Conservation (phyloP, 30 jellyfish, hydroid and myxozoan genomes). For the Phacellophora camtschatica region DNA sequence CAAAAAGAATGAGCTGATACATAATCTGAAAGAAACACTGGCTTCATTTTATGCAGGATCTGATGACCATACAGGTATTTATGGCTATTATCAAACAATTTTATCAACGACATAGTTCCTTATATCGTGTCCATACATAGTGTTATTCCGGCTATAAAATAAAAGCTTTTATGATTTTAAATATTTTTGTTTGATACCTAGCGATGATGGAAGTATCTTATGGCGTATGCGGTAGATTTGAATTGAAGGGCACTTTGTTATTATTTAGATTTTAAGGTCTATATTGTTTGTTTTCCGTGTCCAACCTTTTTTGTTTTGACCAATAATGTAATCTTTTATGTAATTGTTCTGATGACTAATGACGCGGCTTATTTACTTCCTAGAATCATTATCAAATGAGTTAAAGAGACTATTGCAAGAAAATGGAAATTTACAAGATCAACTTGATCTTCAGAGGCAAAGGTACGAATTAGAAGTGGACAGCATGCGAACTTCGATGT, state of each 20-base stretch:
- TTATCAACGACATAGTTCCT: neutral
- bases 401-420: conserved; percentile 43
- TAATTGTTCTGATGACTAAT: neutral
- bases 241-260: too few species aligned
- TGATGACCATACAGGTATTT: conserved; percentile 25
- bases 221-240: too few species aligned
- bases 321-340: too few species aligned
- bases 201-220: too few species aligned
- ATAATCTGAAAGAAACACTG: conserved; percentile 42
- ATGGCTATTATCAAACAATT: neutral
- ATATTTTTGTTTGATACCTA: too few species aligned
- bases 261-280: too few species aligned
- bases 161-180: too few species aligned
- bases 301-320: too few species aligned
- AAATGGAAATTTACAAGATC: conserved; percentile 46
- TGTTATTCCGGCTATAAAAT: too few species aligned
- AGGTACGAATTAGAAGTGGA: conserved; percentile 67
- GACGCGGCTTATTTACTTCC: neutral
- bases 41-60: conserved; percentile 22
- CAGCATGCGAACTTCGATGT: conserved; percentile 49
- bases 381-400: conserved; percentile 42
- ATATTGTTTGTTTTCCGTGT: too few species aligned
- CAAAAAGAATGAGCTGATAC: conserved; percentile 32
- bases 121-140: too few species aligned
- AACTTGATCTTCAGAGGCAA: conserved; percentile 66